These are phyloP conservation scores for Aselliscus stoliczkanus DNA, from an alignment of 2,797 vertebrate genomes.

Conservation along the genomic window DNA sequence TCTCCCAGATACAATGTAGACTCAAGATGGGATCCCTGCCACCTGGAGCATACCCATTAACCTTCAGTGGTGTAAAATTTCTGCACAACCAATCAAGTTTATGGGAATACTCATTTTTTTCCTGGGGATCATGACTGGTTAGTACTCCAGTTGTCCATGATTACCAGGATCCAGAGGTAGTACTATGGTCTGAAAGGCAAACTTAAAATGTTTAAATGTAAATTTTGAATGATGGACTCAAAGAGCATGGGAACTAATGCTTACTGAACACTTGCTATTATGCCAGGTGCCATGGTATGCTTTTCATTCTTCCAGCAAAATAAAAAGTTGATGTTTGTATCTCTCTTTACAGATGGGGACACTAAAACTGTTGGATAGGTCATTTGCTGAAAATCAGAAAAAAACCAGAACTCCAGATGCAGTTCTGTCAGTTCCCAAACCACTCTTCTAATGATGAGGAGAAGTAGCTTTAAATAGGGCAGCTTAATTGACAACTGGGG, in stretches of 20 bases:
- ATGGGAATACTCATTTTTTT: background rate
- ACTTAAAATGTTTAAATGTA: background rate
- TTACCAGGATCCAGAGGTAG: background rate
- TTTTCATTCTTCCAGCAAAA: background rate
- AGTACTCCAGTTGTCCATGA: background rate
- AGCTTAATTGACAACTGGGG: slow-evolving; percentile 54
- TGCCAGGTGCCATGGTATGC: background rate
- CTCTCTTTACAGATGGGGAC: background rate
- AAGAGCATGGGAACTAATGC: background rate
- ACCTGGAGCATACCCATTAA: background rate
- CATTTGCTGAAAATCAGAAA: background rate
- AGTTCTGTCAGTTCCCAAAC: background rate
- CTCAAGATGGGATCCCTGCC: too few relatives aligned
- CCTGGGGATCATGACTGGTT: too few relatives aligned
- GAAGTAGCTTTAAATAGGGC: slow-evolving; percentile 28
- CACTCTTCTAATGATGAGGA: background rate
- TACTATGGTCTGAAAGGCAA: background rate
- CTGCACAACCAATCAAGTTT: background rate
- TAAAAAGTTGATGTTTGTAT: background rate
- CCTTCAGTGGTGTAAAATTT: background rate
- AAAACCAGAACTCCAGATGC: background rate
- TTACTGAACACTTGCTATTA: background rate
- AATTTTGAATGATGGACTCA: background rate
- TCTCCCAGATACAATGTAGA: background rate
- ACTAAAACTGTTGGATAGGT: background rate